phyloP scores from a whole-genome alignment of 2,797 vertebrate species.

The Apodemus agrarius region DNA sequence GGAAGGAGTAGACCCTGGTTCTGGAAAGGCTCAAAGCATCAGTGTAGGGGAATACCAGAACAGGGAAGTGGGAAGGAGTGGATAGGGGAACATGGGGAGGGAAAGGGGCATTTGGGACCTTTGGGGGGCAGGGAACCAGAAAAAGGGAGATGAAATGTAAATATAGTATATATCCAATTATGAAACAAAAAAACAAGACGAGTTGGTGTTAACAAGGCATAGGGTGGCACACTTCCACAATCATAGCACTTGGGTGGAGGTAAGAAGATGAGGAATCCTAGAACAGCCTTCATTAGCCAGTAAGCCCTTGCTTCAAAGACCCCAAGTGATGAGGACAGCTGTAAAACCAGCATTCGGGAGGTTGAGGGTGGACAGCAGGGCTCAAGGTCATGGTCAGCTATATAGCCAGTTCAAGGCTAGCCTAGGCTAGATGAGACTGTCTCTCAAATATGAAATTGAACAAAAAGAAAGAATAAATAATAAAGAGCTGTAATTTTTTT shows the following conservation, averaged over 20 bases:
- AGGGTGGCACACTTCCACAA: not conserved
- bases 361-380: not conserved
- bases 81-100: no score
- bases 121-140: no score
- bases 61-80: no score
- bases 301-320: not conserved
- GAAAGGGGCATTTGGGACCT: no score
- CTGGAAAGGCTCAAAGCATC: no score
- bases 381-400: not conserved
- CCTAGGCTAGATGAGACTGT: not conserved
- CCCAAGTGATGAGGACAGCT: not conserved
- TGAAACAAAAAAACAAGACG: no score
- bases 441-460: not conserved
- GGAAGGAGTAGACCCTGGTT: no score
- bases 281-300: not conserved
- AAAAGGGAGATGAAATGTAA: no score
- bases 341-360: not conserved
- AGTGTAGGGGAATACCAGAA: no score
- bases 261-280: not conserved
- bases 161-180: no score
- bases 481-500: not conserved
- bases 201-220: not conserved
- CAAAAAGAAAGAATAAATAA: not conserved
- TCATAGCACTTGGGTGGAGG: no score
- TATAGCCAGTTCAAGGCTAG: not conserved